These are phyloP conservation scores for Protophormia terraenovae DNA, from an alignment of 2,888 invertebrate species.

Conservation along the genomic window DNA sequence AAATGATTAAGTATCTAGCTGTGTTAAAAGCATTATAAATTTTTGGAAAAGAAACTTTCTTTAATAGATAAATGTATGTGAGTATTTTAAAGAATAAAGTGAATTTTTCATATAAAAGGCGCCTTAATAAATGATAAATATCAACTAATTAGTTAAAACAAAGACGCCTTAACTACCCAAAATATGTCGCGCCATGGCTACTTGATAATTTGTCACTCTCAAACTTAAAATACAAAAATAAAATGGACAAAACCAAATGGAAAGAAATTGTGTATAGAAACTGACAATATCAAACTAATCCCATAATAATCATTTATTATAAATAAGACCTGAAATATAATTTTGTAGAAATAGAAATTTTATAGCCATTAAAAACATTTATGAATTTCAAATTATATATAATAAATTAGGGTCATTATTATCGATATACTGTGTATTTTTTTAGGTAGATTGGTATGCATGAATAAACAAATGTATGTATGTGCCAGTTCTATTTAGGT, in stretches of 20 bases:
- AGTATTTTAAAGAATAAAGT: conserved; percentile 3
- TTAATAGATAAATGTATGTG: neutral
- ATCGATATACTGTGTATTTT: neutral
- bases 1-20: conserved; percentile 40
- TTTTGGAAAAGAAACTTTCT: conserved; percentile 42
- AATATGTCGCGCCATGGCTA: conserved; percentile 55
- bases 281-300: conserved; percentile 19
- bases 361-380: neutral
- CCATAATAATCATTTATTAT: conserved; percentile 43
- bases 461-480: neutral
- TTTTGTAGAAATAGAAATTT: neutral
- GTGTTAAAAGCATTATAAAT: conserved; percentile 23
- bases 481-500: neutral
- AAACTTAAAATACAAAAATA: neutral
- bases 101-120: conserved; percentile 9
- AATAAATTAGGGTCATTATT: conserved; percentile 44
- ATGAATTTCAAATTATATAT: conserved; percentile 38
- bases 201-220: conserved; percentile 50
- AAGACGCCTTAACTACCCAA: conserved; percentile 58
- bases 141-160: conserved; percentile 62
- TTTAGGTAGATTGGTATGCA: neutral
- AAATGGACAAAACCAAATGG: neutral
- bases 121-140: conserved; percentile 60
- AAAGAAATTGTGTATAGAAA: neutral
- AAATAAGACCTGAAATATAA: neutral